phyloP scores from a whole-genome alignment of 1,140 invertebrate species.

The Schlechtendalia chinensis region DNA sequence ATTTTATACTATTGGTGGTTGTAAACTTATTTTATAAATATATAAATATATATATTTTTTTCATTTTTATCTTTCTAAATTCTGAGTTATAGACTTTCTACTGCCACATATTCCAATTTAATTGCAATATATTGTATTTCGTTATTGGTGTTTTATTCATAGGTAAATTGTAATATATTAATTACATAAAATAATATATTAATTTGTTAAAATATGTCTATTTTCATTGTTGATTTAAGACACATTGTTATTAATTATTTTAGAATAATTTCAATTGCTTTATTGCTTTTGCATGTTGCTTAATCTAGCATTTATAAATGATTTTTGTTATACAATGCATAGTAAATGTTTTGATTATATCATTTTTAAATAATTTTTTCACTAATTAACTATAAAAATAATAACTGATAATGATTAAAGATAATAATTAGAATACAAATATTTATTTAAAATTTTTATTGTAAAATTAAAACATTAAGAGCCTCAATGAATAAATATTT shows the following conservation, averaged over 20 bases:
- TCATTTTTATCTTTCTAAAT: not conserved
- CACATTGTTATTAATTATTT: too few relatives aligned
- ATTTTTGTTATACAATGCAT: not conserved
- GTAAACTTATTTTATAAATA: not conserved
- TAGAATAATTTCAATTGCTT: not conserved
- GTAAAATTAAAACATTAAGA: too few relatives aligned
- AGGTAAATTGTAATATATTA: not conserved
- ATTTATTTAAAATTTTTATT: not conserved
- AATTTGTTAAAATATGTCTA: not conserved
- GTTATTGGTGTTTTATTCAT: constrained; percentile 12
- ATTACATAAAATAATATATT: not conserved
- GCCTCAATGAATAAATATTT: too few relatives aligned
- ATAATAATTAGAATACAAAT: not conserved
- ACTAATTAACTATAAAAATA: not conserved
- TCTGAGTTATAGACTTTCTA: not conserved
- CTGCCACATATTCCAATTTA: not conserved
- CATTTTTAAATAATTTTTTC: too few relatives aligned
- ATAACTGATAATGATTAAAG: not conserved
- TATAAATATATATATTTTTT: not conserved
- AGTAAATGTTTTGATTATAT: not conserved
- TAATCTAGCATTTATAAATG: not conserved
- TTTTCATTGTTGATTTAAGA: not conserved
- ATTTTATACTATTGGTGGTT: not conserved
- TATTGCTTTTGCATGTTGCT: constrained; percentile 10
- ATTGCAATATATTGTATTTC: too few relatives aligned